Conservation (phyloP, 2,113 vertebrate species). For the Actinemys pallida region DNA sequence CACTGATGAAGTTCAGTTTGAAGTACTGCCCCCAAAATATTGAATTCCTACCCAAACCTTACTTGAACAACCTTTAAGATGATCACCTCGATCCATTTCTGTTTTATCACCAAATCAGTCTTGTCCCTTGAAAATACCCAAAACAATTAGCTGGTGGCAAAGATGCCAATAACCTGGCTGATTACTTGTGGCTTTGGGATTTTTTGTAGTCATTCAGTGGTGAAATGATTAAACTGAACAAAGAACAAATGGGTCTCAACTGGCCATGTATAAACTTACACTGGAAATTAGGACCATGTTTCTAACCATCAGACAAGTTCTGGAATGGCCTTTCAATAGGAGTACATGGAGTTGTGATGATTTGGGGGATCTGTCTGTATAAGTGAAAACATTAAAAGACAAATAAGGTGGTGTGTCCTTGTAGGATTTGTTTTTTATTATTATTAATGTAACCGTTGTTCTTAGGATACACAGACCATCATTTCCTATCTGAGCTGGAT, state of each 20-base stretch:
- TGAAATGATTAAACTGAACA: neutral
- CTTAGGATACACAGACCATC: constrained; percentile 24
- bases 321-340: constrained; percentile 65
- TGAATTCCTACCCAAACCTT: neutral
- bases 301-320: neutral
- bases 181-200: neutral
- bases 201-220: neutral
- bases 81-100: neutral
- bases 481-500: neutral
- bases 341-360: constrained; percentile 59
- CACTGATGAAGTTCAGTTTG: neutral
- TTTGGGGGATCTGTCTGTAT: constrained; percentile 9
- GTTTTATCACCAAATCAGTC: neutral
- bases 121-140: neutral
- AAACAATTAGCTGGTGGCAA: neutral
- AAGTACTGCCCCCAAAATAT: neutral
- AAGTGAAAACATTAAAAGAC: constrained; percentile 62
- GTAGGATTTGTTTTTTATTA: constrained; percentile 55
- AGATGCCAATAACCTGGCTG: neutral
- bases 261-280: neutral
- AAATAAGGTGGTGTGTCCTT: constrained; percentile 41
- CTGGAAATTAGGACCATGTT: neutral
- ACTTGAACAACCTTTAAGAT: neutral
- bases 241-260: neutral
- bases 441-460: constrained; percentile 67